These are phyloP conservation scores for Plusia festucae DNA, from an alignment of 2,888 invertebrate genomes.

Conservation along the genomic window DNA sequence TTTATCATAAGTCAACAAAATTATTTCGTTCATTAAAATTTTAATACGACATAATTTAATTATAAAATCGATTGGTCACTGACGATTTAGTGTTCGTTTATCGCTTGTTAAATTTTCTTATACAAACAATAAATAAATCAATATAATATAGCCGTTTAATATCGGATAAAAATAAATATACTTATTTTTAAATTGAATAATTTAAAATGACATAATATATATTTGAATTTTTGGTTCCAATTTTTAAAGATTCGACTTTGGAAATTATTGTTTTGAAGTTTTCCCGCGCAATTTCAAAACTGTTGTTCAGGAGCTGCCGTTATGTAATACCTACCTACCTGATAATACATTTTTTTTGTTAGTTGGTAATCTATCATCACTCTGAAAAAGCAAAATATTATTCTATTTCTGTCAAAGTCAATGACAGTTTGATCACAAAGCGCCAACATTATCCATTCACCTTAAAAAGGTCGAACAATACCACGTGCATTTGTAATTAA, in stretches of 20 bases:
- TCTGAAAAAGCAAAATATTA: neutral
- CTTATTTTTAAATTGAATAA: neutral
- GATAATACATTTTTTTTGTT: neutral
- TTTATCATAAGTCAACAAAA: slow-evolving; percentile 35
- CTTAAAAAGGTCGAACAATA: slow-evolving; percentile 3
- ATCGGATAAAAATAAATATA: neutral
- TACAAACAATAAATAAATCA: slow-evolving; percentile 19
- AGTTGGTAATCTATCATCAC: neutral
- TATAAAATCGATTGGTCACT: slow-evolving; percentile 24
- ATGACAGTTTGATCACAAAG: slow-evolving; percentile 13
- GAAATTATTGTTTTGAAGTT: slow-evolving; percentile 23
- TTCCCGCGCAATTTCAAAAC: slow-evolving; percentile 51
- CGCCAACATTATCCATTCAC: neutral
- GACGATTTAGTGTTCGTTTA: slow-evolving; percentile 27
- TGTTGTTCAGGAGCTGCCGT: neutral
- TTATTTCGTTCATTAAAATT: slow-evolving; percentile 41
- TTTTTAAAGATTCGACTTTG: neutral
- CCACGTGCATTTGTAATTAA: slow-evolving; percentile 30
- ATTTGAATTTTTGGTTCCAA: no score
- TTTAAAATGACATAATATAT: neutral
- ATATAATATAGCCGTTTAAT: neutral
- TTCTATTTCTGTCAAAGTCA: slow-evolving; percentile 6
- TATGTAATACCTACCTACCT: neutral
- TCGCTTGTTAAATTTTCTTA: slow-evolving; percentile 14
- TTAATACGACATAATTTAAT: slow-evolving; percentile 43